Evolutionary conservation across 1,140 invertebrate genomes (phyloP).

Genomic region (Drosophila sturtevanti): DNA sequence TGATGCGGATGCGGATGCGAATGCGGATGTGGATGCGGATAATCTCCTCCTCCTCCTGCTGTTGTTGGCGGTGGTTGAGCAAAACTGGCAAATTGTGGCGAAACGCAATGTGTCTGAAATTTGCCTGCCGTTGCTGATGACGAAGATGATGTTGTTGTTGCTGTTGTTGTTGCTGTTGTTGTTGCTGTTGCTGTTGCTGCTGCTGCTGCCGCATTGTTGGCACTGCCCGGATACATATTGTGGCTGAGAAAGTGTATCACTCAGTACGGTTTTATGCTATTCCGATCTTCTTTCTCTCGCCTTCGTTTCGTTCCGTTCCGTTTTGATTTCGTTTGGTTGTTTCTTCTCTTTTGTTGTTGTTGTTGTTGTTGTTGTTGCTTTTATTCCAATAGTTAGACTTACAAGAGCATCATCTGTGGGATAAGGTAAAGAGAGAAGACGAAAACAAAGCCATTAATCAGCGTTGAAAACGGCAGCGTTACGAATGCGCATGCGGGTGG

Average conservation of each 20-base stretch:
- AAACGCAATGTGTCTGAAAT: constrained; percentile 73
- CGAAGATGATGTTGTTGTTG: constrained; percentile 30
- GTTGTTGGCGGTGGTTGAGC: constrained; percentile 45
- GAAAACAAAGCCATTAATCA: constrained; percentile 69
- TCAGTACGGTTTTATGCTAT: neutral
- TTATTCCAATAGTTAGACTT: neutral
- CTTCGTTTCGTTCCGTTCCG: too few species aligned
- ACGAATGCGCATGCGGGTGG: constrained; percentile 52
- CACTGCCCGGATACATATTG: constrained; percentile 69
- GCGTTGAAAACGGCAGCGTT: constrained; percentile 47
- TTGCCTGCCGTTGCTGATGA: constrained; percentile 53
- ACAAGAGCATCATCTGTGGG: constrained; percentile 42
- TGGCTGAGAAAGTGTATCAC: neutral
- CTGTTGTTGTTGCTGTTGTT: constrained; percentile 6
- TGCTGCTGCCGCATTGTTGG: constrained; percentile 33
- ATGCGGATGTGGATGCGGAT: constrained; percentile 51
- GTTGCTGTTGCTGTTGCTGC: constrained; percentile 21
- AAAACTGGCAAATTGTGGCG: constrained; percentile 74
- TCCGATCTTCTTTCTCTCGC: neutral
- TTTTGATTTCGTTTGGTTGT: too few species aligned
- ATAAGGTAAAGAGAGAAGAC: constrained; percentile 10
- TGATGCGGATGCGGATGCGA: constrained; percentile 34
- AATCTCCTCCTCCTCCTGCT: constrained; percentile 38
- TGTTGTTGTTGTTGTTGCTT: too few species aligned
- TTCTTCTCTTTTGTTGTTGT: neutral